Conservation (phyloP, 1,140 invertebrate species). For the Camponotus pennsylvanicus region DNA sequence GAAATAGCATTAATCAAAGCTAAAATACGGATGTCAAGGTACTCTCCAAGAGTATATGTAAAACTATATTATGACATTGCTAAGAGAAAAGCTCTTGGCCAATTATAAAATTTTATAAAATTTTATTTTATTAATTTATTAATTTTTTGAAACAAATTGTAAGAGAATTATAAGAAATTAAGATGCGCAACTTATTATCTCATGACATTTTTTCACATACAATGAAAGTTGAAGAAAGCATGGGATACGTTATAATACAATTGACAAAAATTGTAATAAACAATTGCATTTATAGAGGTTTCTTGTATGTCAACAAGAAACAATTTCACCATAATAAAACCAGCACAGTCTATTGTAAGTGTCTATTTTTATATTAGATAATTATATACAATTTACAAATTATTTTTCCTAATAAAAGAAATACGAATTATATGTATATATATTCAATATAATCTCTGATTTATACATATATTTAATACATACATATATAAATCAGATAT, state of each 20-base stretch:
- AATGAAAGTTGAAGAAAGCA: neutral
- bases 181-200: neutral
- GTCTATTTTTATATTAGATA: neutral
- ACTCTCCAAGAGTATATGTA: constrained; percentile 9
- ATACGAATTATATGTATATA: neutral
- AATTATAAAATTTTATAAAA: neutral
- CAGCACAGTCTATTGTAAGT: neutral
- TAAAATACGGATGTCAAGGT: constrained; percentile 23
- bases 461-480: neutral
- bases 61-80: constrained; percentile 36
- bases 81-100: neutral
- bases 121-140: neutral
- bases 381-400: neutral
- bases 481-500: neutral
- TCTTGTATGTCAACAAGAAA: neutral
- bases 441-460: neutral
- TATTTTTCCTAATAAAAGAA: neutral
- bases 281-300: neutral
- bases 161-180: neutral
- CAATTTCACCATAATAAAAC: neutral
- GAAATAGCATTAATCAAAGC: neutral
- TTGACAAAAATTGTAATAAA: too few species aligned
- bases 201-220: neutral
- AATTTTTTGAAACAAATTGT: neutral
- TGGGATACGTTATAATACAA: too few species aligned